Conservation (phyloP, 2,888 invertebrate species). For the Thyatira batis region DNA sequence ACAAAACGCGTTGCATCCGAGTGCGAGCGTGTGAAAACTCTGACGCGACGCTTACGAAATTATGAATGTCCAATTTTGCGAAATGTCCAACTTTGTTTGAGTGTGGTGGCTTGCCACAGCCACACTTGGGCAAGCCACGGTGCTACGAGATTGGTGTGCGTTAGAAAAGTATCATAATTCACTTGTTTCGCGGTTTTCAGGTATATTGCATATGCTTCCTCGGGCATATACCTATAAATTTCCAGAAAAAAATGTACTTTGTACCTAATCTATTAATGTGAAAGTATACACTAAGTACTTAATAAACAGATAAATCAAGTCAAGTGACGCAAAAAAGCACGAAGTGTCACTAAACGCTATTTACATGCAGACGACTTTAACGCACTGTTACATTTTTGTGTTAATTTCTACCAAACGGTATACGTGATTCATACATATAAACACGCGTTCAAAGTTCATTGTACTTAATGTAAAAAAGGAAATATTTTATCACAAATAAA, state of each 20-base stretch:
- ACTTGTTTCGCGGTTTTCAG: no score
- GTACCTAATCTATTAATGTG: no score
- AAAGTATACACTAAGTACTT: no score
- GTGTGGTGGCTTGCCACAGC: constrained; percentile 2
- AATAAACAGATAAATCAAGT: no score
- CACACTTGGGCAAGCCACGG: constrained; percentile 4
- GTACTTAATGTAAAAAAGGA: not conserved
- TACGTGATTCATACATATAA: not conserved
- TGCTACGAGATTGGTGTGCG: constrained; percentile 10
- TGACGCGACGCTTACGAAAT: constrained; percentile 40
- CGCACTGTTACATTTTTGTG: not conserved
- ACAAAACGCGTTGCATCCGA: constrained; percentile 45
- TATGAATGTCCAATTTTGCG: constrained; percentile 56
- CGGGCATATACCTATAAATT: no score
- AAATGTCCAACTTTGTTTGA: constrained; percentile 41
- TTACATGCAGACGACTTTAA: not conserved
- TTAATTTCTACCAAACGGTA: not conserved
- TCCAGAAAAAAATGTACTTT: no score
- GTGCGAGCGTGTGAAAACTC: constrained; percentile 48
- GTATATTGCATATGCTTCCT: no score
- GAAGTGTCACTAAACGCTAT: not conserved
- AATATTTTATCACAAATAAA: not conserved
- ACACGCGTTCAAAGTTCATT: constrained; percentile 2
- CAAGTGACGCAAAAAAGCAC: not conserved
- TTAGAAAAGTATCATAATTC: not conserved